A percentile compares a stretch with the other conserved stretches of the same genome.
These are phyloP conservation scores for Sarcophaga subvicina DNA, from an alignment of 2,888 invertebrate genomes.

Conservation along the genomic window DNA sequence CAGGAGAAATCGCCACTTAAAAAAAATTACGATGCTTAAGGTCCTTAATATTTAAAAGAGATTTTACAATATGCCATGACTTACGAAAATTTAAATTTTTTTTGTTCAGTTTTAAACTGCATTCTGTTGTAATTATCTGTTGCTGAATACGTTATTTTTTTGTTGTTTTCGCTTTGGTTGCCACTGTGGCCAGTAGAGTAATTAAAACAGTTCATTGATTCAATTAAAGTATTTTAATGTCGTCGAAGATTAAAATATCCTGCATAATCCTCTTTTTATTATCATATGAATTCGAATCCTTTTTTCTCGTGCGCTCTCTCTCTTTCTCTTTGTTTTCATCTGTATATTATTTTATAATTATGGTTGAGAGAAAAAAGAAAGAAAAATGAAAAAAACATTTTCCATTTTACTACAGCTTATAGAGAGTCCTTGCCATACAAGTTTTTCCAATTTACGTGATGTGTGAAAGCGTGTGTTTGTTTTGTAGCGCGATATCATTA, in stretches of 20 bases:
- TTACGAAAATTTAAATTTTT: too few species aligned
- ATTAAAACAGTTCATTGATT: slow-evolving; percentile 50
- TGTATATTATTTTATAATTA: slow-evolving; percentile 42
- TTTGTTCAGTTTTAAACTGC: too few species aligned
- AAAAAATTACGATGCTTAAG: too few species aligned
- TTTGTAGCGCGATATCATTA: slow-evolving; percentile 34
- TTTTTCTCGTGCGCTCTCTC: too few species aligned
- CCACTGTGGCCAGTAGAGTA: slow-evolving; percentile 7
- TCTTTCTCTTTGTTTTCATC: neutral
- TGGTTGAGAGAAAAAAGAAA: neutral
- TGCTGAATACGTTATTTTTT: too few species aligned
- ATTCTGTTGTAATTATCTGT: too few species aligned
- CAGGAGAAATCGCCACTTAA: too few species aligned
- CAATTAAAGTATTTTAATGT: slow-evolving; percentile 57
- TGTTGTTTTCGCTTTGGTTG: neutral
- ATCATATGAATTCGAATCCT: neutral
- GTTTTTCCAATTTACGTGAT: neutral
- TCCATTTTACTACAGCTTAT: too few species aligned
- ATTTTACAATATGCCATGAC: too few species aligned
- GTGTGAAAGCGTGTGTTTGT: neutral
- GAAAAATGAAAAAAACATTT: too few species aligned
- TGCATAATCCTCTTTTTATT: slow-evolving; percentile 40
- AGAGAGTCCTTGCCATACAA: too few species aligned
- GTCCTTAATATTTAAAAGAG: too few species aligned
- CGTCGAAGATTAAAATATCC: slow-evolving; percentile 55